phyloP scores from a whole-genome alignment of 2,113 vertebrate genomes.

The Dolichallabes microphthalmus region DNA sequence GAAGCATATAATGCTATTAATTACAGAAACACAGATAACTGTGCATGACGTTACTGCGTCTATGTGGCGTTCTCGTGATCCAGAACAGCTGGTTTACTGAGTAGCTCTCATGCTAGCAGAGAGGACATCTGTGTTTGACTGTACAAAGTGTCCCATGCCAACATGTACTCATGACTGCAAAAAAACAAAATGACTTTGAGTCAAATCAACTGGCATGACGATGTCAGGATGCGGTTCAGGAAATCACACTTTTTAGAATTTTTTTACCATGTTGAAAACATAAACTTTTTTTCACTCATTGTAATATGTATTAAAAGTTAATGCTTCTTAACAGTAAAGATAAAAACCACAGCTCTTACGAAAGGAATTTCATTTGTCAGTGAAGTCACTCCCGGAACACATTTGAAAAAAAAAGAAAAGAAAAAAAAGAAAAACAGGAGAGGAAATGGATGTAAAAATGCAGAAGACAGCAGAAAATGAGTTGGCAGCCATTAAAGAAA shows the following conservation, averaged over 20 bases:
- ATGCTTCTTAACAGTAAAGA: not conserved
- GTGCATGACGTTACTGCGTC: not conserved
- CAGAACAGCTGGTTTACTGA: not conserved
- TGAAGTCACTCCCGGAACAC: not conserved
- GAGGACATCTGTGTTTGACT: not conserved
- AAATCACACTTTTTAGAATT: not conserved
- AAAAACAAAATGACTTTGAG: not conserved
- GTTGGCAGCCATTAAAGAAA: slow-evolving; percentile 24
- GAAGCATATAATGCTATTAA: not conserved
- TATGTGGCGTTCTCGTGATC: not conserved
- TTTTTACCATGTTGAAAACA: not conserved
- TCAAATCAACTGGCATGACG: not conserved
- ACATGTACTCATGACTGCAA: not conserved
- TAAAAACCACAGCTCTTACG: not conserved
- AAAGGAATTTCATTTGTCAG: slow-evolving; percentile 15
- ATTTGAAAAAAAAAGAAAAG: not conserved
- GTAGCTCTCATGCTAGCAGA: not conserved
- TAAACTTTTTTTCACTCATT: not conserved
- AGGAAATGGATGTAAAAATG: slow-evolving; percentile 16
- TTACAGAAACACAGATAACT: not conserved
- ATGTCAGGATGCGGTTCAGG: not conserved
- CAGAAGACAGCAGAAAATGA: slow-evolving; percentile 32
- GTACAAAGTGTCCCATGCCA: not conserved
- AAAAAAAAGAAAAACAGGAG: not conserved
- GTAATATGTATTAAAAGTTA: not conserved